Conservation (phyloP, 2,113 vertebrate genomes). For the Mirounga angustirostris region DNA sequence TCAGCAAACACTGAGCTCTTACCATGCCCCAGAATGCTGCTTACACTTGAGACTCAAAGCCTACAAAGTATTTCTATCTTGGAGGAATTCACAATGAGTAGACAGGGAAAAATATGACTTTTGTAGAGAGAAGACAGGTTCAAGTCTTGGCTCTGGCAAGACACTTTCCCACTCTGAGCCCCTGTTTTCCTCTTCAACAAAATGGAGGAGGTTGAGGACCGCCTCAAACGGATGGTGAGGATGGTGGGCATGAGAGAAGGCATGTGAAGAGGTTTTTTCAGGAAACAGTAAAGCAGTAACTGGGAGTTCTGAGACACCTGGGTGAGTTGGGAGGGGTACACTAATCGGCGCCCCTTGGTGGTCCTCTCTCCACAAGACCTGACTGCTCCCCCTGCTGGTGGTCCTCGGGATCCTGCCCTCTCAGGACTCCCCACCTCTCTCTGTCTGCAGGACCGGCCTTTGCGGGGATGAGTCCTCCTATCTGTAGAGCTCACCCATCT, state of each 20-base stretch:
- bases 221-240: not conserved
- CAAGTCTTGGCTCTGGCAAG: not conserved
- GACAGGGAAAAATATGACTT: not conserved
- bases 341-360: not conserved
- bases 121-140: not conserved
- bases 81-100: not conserved
- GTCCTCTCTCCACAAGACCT: not conserved
- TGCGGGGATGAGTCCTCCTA: not conserved
- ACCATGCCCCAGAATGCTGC: not conserved
- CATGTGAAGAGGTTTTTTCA: not conserved
- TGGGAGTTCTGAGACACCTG: rapidly evolving
- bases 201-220: not conserved
- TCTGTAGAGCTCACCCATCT: not conserved
- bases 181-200: not conserved
- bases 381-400: not conserved
- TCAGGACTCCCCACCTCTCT: not conserved
- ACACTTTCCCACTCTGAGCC: not conserved
- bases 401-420: too few species aligned
- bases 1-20: not conserved
- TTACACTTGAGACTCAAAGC: not conserved
- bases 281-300: not conserved
- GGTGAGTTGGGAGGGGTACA: not conserved
- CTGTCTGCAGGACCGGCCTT: not conserved
- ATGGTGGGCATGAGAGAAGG: not conserved
- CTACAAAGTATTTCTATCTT: not conserved